Evolutionary conservation across 2,797 vertebrate genomes (phyloP).

Genomic region (Huso huso): DNA sequence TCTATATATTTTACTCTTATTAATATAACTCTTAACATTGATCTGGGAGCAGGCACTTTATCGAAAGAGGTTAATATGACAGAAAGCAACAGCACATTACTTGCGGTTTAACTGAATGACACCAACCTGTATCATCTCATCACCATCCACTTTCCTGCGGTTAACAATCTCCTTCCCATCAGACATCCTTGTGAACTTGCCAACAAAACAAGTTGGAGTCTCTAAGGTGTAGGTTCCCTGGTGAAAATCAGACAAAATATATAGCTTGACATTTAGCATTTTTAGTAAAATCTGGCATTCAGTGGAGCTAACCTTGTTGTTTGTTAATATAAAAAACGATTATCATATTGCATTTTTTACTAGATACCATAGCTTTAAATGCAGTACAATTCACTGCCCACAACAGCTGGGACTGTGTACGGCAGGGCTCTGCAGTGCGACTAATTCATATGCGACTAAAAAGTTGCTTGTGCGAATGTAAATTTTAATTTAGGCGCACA

Average conservation of each 20-base stretch:
- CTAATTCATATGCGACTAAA: too few relatives aligned
- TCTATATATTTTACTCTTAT: neutral
- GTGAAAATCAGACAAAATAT: neutral
- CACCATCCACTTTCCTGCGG: neutral
- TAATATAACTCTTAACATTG: too few relatives aligned
- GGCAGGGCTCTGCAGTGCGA: too few relatives aligned
- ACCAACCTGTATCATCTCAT: slow-evolving; percentile 13
- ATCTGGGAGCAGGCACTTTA: neutral
- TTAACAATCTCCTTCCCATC: slow-evolving; percentile 10
- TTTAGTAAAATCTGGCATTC: neutral
- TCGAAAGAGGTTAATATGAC: neutral
- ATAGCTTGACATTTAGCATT: neutral
- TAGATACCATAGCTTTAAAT: too few relatives aligned
- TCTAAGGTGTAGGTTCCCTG: slow-evolving; percentile 6
- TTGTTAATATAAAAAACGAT: neutral
- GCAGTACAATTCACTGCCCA: too few relatives aligned
- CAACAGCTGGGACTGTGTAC: too few relatives aligned
- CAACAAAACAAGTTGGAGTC: neutral
- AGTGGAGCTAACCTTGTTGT: neutral
- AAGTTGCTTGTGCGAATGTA: too few relatives aligned
- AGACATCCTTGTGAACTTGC: slow-evolving; percentile 1
- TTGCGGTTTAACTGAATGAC: neutral
- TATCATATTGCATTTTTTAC: neutral
- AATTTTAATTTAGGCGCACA: too few relatives aligned
- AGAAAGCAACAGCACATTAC: neutral